A percentile compares a stretch with the other conserved stretches of the same genome.
These are phyloP conservation scores for Lithophane semibrunnea DNA, from an alignment of 2,888 invertebrate genomes.

Conservation along the genomic window DNA sequence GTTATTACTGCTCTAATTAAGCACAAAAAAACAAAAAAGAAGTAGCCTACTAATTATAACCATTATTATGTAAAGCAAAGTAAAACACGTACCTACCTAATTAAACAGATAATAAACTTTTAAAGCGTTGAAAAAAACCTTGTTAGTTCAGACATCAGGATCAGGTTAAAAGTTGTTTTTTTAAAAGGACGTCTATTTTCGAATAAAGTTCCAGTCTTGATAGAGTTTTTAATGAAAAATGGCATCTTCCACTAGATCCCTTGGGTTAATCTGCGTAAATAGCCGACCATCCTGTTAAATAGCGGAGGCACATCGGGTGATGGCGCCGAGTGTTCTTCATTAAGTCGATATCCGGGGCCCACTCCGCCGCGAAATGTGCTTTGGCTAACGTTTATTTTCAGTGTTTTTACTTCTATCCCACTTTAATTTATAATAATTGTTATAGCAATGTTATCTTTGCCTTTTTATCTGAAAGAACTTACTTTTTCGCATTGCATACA, in stretches of 20 bases:
- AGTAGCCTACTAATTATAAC: not conserved
- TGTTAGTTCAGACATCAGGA: conserved; percentile 30
- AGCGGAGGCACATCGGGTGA: conserved; percentile 75
- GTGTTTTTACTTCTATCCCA: conserved; percentile 49
- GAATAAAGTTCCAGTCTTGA: conserved; percentile 68
- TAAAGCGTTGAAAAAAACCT: not conserved
- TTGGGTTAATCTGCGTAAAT: conserved; percentile 77
- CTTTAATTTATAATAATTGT: conserved; percentile 22
- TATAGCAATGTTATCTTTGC: not conserved
- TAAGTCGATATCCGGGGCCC: conserved; percentile 78
- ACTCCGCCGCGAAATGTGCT: conserved; percentile 67
- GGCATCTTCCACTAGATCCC: conserved; percentile 74
- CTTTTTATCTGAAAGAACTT: conserved; percentile 5
- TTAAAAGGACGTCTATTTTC: conserved; percentile 55
- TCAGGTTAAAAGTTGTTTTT: not conserved
- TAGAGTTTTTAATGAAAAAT: conserved; percentile 78
- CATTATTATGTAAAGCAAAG: not conserved
- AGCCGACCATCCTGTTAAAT: conserved; percentile 77
- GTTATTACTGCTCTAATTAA: conserved; percentile 1
- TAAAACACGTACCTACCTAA: not conserved
- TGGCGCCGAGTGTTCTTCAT: conserved; percentile 80
- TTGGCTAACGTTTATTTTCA: conserved; percentile 54
- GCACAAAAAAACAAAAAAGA: conserved; percentile 1
- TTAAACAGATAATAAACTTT: conserved; percentile 10
- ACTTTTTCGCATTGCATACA: not conserved